Evolutionary conservation across 2,888 invertebrate genomes (phyloP).

Genomic region (Ichneumon xanthorius): DNA sequence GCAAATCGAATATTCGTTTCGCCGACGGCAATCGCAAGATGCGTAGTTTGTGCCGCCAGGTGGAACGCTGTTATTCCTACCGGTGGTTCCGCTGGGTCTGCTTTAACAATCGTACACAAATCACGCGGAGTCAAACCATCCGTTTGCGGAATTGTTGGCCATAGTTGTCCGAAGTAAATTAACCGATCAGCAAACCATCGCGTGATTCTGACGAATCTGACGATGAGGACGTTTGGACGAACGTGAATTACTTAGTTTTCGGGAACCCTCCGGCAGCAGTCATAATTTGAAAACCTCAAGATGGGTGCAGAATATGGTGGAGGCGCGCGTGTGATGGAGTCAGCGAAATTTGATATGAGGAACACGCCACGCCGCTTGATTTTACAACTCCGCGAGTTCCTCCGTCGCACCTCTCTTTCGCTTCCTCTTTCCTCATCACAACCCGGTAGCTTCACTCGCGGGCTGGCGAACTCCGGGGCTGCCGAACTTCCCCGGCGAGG

Average conservation of each 20-base stretch:
- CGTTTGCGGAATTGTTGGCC: background rate
- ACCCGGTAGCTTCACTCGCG: constrained; percentile 48
- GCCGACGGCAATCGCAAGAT: background rate
- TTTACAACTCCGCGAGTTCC: constrained; percentile 75
- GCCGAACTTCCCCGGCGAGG: constrained; percentile 73
- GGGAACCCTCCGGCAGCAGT: background rate
- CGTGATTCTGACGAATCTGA: background rate
- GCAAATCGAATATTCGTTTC: constrained; percentile 42
- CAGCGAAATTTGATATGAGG: constrained; percentile 66
- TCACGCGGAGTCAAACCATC: background rate
- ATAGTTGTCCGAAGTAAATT: constrained; percentile 10
- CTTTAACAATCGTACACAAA: background rate
- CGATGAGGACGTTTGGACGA: background rate
- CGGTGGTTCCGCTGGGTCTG: background rate
- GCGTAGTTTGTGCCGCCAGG: background rate
- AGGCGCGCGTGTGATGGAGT: constrained; percentile 14
- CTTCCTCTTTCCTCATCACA: constrained; percentile 52
- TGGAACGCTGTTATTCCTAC: background rate
- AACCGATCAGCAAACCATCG: background rate
- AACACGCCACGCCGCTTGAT: constrained; percentile 74
- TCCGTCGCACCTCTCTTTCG: constrained; percentile 50
- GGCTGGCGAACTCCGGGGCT: constrained; percentile 53
- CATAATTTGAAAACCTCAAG: background rate
- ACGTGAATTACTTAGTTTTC: background rate
- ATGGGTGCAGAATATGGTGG: background rate